Conservation (phyloP, 1,140 invertebrate species). For the Paraescarpia echinospica region DNA sequence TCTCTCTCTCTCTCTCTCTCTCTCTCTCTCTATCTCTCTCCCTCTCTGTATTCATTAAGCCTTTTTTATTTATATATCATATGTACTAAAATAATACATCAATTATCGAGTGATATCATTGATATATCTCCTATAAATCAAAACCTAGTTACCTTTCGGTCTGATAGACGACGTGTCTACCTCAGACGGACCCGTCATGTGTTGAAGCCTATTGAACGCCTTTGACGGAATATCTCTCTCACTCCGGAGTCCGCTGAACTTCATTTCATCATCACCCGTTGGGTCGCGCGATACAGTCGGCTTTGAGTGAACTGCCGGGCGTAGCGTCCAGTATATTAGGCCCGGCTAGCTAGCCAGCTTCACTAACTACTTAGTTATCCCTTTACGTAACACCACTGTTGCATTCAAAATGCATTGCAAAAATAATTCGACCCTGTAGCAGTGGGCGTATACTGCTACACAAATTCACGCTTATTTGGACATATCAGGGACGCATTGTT, state of each 20-base stretch:
- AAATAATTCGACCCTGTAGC: neutral
- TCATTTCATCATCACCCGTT: conserved; percentile 61
- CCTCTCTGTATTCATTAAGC: no score
- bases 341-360: neutral
- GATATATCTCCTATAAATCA: no score
- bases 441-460: neutral
- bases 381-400: neutral
- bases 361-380: neutral
- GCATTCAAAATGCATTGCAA: neutral
- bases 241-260: conserved; percentile 65
- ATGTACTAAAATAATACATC: no score
- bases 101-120: no score
- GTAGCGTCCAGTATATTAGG: conserved; percentile 8
- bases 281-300: neutral
- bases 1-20: no score
- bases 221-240: conserved; percentile 72
- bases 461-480: neutral
- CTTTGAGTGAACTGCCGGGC: conserved; percentile 44
- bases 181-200: conserved; percentile 41
- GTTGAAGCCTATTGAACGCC: conserved; percentile 70
- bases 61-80: no score
- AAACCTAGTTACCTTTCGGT: conserved; percentile 18
- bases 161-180: conserved; percentile 34
- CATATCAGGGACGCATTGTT: neutral
- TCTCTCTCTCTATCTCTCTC: no score